A percentile compares a stretch with the other conserved stretches of the same genome.
Evolutionary conservation across 2,113 vertebrate genomes (phyloP).

Genomic region (Campylomormyrus numenius): DNA sequence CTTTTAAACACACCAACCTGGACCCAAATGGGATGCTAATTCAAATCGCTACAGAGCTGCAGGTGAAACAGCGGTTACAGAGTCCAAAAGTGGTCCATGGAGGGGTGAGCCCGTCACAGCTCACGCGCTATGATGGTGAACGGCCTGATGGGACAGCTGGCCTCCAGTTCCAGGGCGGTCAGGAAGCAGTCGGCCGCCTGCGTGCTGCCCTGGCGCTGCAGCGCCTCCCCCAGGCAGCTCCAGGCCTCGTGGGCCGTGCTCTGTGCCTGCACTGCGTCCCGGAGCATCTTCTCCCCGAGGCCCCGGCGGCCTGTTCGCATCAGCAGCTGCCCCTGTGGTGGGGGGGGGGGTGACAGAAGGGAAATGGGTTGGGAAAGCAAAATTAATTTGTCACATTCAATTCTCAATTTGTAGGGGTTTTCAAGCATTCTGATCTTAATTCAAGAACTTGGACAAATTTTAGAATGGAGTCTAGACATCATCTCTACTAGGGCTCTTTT

Average conservation of each 20-base stretch:
- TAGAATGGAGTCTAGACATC: not conserved
- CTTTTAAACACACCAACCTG: not conserved
- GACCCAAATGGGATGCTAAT: not conserved
- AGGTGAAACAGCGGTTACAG: not conserved
- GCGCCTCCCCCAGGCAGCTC: constrained; percentile 84
- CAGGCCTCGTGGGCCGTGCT: constrained; percentile 84
- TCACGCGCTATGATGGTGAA: constrained; percentile 88
- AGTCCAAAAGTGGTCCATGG: not conserved
- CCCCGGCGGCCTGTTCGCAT: constrained; percentile 68
- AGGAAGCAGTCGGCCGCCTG: constrained; percentile 89
- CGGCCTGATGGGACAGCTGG: constrained; percentile 82
- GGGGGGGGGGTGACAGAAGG: not conserved
- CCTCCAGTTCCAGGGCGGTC: constrained; percentile 88
- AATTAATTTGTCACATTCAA: not conserved
- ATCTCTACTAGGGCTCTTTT: not conserved
- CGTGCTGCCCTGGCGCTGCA: constrained; percentile 71
- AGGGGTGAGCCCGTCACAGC: constrained; percentile 58
- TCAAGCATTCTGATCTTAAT: not conserved
- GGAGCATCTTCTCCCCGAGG: constrained; percentile 86
- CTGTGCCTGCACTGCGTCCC: constrained; percentile 78
- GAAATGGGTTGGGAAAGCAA: not conserved
- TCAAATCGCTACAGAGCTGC: not conserved
- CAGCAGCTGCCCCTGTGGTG: constrained; percentile 73
- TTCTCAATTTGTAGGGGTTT: not conserved
- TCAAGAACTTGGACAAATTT: not conserved